phyloP scores from a whole-genome alignment of 2,888 invertebrate species.

The Melanophora roralis region DNA sequence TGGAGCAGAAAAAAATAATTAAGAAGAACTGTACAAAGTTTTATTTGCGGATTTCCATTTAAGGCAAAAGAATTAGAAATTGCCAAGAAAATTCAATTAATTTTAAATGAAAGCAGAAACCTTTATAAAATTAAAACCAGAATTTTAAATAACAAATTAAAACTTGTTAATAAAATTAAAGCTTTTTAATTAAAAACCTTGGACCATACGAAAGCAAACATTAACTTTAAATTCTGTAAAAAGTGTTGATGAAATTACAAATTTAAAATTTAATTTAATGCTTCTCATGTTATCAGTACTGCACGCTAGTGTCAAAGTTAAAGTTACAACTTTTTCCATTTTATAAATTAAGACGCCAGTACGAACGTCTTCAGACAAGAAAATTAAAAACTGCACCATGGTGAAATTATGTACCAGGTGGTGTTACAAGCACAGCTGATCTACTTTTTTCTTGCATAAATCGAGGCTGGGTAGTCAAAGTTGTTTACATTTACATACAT shows the following conservation, averaged over 20 bases:
- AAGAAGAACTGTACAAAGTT: neutral
- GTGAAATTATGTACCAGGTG: too few relatives aligned
- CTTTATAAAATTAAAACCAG: neutral
- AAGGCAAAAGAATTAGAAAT: neutral
- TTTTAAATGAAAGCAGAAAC: neutral
- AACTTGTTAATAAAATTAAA: neutral
- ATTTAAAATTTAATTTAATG: neutral
- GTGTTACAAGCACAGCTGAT: too few relatives aligned
- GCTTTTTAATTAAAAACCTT: neutral
- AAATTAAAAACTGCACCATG: neutral
- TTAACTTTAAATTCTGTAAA: too few relatives aligned
- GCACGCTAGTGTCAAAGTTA: slow-evolving; percentile 28
- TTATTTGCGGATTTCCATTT: neutral
- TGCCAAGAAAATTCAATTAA: neutral
- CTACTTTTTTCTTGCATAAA: too few relatives aligned
- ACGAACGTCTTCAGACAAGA: neutral
- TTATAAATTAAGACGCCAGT: neutral
- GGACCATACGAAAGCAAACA: neutral
- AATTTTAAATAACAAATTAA: neutral
- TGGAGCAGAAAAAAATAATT: neutral
- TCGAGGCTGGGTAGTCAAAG: too few relatives aligned
- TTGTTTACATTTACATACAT: too few relatives aligned
- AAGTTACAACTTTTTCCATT: neutral
- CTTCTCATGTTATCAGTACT: neutral
- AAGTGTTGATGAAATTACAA: too few relatives aligned